Base-by-base conservation (phyloP, 2,888 invertebrate species). In the Epicampocera succincta region DNA sequence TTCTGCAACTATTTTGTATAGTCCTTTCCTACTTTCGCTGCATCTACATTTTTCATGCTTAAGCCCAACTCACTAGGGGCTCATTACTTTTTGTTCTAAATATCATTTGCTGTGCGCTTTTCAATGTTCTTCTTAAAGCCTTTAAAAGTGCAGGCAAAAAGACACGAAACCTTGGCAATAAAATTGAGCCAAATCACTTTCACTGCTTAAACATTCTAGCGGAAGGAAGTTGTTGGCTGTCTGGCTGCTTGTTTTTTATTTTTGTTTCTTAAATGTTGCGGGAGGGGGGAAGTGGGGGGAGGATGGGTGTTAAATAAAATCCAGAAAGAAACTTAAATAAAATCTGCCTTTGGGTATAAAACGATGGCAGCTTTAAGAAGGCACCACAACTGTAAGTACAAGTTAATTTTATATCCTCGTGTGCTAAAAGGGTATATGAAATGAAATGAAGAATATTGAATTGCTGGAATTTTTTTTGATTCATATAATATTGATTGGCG, bases 181-280 rank as follows among this genome's bases (percentile, higher is more conserved):
- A 82, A 78, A 74, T 65, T 72, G 48, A 65, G 74, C 71, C 71
- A 78, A 82, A 78, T 71, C 77, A 82, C 82, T 82, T 82, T 82
- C 74, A 66, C 65, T 82, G 50, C 40, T 66, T 69, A 33, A 33
- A 65, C 50, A 15, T 65, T 58, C n/a, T 44, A 1, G 5, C 50
- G 72, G 52, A 72, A 78, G 50, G 52, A 72, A 78, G 50, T 78
- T 38, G 19, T 66, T 72, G 72, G 58, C 65, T 78, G 65, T 1
- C 13, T 61, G 61, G 19, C 17, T 63, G 38, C 3, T 5, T 58
- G 60, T 9, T 46, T 29, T n/a, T 42, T 3, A n/a, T 46, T 5
- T 33, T 13, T 44, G 40, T 33, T 61, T 56, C n/a, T n/a, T n/a
- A n/a, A n/a, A n/a, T n/a, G n/a, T n/a, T n/a, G n/a, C n/a, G n/a